phyloP scores from a whole-genome alignment of 2,888 invertebrate species.

The Mythimna impura region DNA sequence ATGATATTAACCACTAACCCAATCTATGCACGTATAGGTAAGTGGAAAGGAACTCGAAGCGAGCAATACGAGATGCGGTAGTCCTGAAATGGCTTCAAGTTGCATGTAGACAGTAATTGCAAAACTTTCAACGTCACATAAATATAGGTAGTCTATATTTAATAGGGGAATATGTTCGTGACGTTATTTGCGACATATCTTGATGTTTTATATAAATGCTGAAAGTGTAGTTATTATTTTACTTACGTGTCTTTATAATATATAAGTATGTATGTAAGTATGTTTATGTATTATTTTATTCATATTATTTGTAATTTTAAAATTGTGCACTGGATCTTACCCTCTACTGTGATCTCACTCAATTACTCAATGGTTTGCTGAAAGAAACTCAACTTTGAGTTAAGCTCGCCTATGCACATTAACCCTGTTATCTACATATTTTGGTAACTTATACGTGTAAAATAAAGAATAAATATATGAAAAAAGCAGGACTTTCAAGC shows the following conservation, averaged over 20 bases:
- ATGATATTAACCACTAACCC: background rate
- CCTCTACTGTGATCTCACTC: no score
- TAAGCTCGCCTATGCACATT: no score
- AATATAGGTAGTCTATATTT: conserved; percentile 3
- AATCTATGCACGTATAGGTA: background rate
- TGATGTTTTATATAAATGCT: background rate
- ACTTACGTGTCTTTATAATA: background rate
- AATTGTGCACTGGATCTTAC: no score
- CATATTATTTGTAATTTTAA: no score
- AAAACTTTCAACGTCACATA: conserved; percentile 42
- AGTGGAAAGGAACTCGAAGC: conserved; percentile 28
- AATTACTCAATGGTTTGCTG: no score
- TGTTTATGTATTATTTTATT: no score
- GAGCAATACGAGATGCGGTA: conserved; percentile 39
- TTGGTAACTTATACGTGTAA: no score
- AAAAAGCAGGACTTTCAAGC: background rate
- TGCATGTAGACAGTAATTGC: conserved; percentile 56
- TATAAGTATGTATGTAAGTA: no score
- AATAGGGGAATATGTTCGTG: background rate
- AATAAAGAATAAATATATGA: no score
- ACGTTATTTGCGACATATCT: background rate
- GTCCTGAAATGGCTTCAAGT: conserved; percentile 38
- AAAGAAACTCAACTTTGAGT: no score
- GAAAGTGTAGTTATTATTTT: background rate
- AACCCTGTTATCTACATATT: no score